Conservation (phyloP, 1,140 invertebrate species). For the Pantala flavescens region DNA sequence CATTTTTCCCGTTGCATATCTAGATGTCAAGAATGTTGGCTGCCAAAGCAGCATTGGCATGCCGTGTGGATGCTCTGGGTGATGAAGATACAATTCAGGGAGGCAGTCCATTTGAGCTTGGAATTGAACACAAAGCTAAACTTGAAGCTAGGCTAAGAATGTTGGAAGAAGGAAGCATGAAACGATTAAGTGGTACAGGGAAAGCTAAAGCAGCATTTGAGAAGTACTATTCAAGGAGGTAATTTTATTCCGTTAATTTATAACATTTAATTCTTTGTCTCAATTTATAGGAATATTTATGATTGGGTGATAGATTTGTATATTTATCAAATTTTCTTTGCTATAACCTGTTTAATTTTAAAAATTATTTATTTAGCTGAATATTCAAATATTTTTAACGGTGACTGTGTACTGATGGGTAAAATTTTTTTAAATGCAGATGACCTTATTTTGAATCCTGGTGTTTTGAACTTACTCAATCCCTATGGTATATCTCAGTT, state of each 20-base stretch:
- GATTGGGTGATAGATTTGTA: no score
- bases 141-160: constrained; percentile 65
- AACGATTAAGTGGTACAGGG: constrained; percentile 73
- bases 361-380: no score
- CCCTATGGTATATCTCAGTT: no score
- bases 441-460: no score
- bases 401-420: no score
- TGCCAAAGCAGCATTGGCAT: constrained; percentile 86
- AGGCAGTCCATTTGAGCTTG: constrained; percentile 49
- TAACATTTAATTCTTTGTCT: neutral
- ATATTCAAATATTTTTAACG: no score
- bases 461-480: no score
- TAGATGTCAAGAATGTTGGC: constrained; percentile 95
- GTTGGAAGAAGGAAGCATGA: constrained; percentile 75
- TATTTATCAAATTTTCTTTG: no score
- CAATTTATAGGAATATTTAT: neutral
- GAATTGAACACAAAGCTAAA: constrained; percentile 77
- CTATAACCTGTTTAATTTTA: no score
- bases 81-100: constrained; percentile 62
- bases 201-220: constrained; percentile 78
- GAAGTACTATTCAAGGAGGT: constrained; percentile 77
- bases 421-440: no score
- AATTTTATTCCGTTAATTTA: constrained; percentile 16
- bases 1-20: constrained; percentile 21
- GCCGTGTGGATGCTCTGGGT: constrained; percentile 89